Evolutionary conservation across 1,140 invertebrate species (phyloP), one percentile per base, ranked within the genome.

Genomic region (Aphelenchoides fujianensis): DNA sequence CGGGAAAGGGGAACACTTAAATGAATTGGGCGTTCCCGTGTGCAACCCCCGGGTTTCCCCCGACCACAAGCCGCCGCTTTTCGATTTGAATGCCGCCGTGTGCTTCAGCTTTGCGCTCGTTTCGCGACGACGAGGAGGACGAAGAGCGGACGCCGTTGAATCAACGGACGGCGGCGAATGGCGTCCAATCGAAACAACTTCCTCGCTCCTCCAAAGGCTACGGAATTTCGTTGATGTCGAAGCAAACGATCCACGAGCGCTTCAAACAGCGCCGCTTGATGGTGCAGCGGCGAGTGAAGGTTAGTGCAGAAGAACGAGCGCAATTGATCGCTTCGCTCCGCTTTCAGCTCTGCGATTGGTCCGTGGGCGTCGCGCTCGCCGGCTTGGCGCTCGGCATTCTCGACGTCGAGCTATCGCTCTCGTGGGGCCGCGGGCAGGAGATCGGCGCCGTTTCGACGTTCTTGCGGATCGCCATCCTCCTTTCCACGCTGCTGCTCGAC

Each of bases 301-400:
- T 77, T 54, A 66, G 16, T 34, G 12, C 41, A 48, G 31, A 61
- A n/a, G 2, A 31, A 61, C 2, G 36, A 19, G n/a, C n/a, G n/a
- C n/a, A n/a, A n/a, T n/a, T n/a, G n/a, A n/a, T n/a, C n/a, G 31
- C 28, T n/a, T 64, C 37, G 30, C 16, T 36, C 19, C 1, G n/a
- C 31, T 35, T 81, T 82, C 41, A 79, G 78, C 34, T 80, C 23
- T 83, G 73, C 34, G 72, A 83, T 64, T 79, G 69, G 68, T 71
- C 57, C 32, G 66, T 80, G 1, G 53, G 66, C 64, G 12, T 80
- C n/a, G 73, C 79, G 30, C 19, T 80, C 2, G 27, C 63, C 12
- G 81, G 79, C 3, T 57, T 80, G 30, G 27, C 72, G 28, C 30
- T 80, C 2, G 78, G 80, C 12, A 77, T 80, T 69, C n/a, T 83